Evolutionary conservation across 2,888 invertebrate genomes (phyloP), one percentile per base, ranked within the genome.

Genomic region (Mylabris sibirica): DNA sequence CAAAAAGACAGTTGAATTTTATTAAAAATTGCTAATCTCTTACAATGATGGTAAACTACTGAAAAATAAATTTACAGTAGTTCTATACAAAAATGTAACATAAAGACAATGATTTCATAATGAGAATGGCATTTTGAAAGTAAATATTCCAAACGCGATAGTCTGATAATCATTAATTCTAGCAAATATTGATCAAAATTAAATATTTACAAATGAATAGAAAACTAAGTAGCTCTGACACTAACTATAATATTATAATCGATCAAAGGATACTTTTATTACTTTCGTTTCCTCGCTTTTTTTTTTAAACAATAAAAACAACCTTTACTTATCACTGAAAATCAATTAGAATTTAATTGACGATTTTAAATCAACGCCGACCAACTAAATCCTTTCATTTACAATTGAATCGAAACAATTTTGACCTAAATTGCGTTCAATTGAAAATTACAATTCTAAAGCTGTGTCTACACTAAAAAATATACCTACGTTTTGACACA

Each of bases 161-260:
- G 5, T 49, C 4, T 8, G 17, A 20, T 5, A 49, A 22, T 9
- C 9, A 49, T 49, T 49, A 20, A 3, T 17, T 49, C 49, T 22
- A 49, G 20, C 49, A 49, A 49, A 49, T 49, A 49, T 49, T 49
- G 49, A 49, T 49, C 20, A 49, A 12, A 34, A 62, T 60, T 60
- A 60, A 60, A 30, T 34, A 34, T 60, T 60, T 60, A 30, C 60
- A 3, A 49, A 49, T 5, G 17, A 49, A 49, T 4, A 49, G 20
- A 20, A 49, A 49, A 49, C 11, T 49, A 49, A 20, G 20, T 49
- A 11, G 6, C 12, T 12, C 12, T 38, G 2, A 12, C 1, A 12
- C n/a, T 4, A n/a, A 20, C 49, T 20, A 30, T 30, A 30, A 30
- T 30, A 30, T 30, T 20, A 3, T 49, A 49, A 49, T 49, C 49